Conservation (phyloP, 2,113 vertebrate species). For the Mormoops blainvillei region DNA sequence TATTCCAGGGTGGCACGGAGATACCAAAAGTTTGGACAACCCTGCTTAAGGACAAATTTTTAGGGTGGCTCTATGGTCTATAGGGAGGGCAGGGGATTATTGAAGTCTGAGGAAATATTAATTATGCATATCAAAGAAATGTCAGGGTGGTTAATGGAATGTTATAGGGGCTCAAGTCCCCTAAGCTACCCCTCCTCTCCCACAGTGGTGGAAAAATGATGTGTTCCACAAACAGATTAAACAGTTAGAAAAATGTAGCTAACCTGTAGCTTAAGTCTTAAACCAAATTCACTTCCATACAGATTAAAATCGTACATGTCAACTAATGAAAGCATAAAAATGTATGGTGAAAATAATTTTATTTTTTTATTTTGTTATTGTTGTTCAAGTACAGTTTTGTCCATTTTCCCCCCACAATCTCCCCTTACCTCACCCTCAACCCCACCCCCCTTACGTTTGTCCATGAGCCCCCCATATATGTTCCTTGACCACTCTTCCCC, state of each 20-base stretch:
- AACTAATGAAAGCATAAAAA: not conserved
- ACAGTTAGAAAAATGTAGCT: not conserved
- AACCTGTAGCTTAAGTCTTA: not conserved
- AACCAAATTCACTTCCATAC: not conserved
- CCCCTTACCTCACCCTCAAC: too few species aligned
- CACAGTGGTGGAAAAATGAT: not conserved
- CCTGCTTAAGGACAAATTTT: not conserved
- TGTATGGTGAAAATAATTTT: not conserved
- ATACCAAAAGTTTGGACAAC: too few species aligned
- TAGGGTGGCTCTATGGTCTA: not conserved
- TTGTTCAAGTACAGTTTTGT: too few species aligned
- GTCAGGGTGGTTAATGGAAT: not conserved
- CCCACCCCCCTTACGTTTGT: too few species aligned
- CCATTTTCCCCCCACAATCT: too few species aligned
- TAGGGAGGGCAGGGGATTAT: not conserved
- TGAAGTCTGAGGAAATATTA: not conserved
- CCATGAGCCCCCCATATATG: too few species aligned
- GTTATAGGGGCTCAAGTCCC: not conserved
- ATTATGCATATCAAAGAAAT: not conserved
- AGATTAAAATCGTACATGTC: not conserved
- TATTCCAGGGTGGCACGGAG: too few species aligned
- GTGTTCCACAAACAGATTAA: not conserved
- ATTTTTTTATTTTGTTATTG: too few species aligned
- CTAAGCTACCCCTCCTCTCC: not conserved
- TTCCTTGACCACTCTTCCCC: too few species aligned